Evolutionary conservation across 2,113 vertebrate species (phyloP).

Genomic region (Alectura lathami): DNA sequence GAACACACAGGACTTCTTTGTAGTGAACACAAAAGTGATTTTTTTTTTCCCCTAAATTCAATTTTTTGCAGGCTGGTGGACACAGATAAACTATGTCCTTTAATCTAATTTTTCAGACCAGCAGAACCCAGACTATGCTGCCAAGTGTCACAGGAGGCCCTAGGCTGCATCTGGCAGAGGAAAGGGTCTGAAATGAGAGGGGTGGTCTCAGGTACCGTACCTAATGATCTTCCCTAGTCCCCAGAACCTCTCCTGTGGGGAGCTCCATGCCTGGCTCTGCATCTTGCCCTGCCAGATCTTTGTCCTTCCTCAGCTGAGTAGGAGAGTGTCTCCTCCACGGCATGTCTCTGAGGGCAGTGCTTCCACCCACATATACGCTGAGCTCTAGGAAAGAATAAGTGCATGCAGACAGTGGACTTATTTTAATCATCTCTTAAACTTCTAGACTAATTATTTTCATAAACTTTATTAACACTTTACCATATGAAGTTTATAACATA

Average conservation of each 20-base stretch:
- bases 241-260: accelerated
- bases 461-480: not conserved
- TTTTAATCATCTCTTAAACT: not conserved
- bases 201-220: not conserved
- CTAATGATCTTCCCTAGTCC: not conserved
- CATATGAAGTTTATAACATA: too few species aligned
- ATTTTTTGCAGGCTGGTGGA: not conserved
- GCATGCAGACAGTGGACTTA: not conserved
- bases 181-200: not conserved
- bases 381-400: not conserved
- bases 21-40: not conserved
- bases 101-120: not conserved
- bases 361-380: not conserved
- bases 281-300: not conserved
- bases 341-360: accelerated
- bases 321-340: not conserved
- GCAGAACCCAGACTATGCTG: not conserved
- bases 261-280: not conserved
- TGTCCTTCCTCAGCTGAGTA: not conserved
- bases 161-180: not conserved
- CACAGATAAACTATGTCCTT: not conserved
- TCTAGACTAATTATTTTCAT: not conserved
- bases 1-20: not conserved
- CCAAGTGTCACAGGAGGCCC: not conserved
- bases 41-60: not conserved